Evolutionary conservation across 2,113 vertebrate genomes (phyloP), one percentile per base, ranked within the genome.

Genomic region (Condylura cristata): DNA sequence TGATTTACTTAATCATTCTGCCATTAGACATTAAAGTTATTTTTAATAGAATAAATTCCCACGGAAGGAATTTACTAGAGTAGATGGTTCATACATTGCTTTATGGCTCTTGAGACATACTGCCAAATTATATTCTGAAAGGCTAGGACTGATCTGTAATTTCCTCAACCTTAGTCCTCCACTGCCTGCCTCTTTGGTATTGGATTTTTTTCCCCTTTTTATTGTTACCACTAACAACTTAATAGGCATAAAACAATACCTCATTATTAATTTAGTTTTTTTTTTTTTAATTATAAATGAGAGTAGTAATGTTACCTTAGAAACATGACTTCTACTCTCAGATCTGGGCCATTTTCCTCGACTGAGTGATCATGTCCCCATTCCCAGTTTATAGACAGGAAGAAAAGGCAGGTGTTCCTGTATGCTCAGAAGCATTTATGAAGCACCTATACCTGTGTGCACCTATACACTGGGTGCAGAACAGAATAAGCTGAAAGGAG

Each of bases 1-100:
- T 61, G 63, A 66, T 83, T 76, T 74, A 75, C n/a, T 48, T 66
- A 81, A 56, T 60, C 37, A 9, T 65, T 80, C 56, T 84, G 1
- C 34, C 48, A 22, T 72, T 96, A 90, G 74, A 53, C 48, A 66
- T 65, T 61, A 48, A 94, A 94, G 86, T 94, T 94, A 71, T 51
- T 94, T 96, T 95, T 95, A 65, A 94, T 85, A 86, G 51, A 94
- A 81, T 92, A 85, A 93, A 83, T 95, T 89, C 41, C 56, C 87
- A 87, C 44, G 75, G 82, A 94, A 82, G 92, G 34, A 79, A 86
- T 87, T 92, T 94, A 75, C 93, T 89, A 63, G 58, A 96, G 66
- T 91, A 97, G 60, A 94, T 95, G 86, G 74, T 78, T 91, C 71
- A 51, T 81, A 61, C 10, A 7, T 76, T 78, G 41, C 44, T 41